Evolutionary conservation across 2,797 vertebrate species (phyloP), one percentile per base, ranked within the genome.

Genomic region (Myotis planiceps): DNA sequence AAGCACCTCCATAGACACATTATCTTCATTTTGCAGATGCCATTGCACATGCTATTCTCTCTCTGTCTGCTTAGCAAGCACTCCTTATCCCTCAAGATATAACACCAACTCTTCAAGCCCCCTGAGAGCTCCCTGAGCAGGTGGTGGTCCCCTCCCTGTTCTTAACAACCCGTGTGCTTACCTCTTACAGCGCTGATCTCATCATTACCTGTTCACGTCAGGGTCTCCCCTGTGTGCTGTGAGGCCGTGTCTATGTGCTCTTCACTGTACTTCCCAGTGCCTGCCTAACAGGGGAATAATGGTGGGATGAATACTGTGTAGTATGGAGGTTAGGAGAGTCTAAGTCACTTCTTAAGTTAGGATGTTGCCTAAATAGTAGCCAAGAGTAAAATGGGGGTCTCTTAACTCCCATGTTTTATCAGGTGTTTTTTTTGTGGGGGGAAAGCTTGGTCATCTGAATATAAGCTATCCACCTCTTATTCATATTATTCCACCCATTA

Each of bases 381-480:
- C 72, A 6, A 18, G 9, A 69, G 14, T 79, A 51, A 88, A 66
- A 47, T 9, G 8, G 29, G 25, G 21, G 19, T 42, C 51, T 89
- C 51, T 42, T 39, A 18, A 55, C 19, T 81, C 18, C 55, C 15
- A 14, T 15, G 3, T 45, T 37, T n/a, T 37, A 2, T 47, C 47
- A 13, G 1, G 2, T 14, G n/a, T 45, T 45, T 45, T 45, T 80
- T 71, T 58, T 3, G 39, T 3, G 37, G 81, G 39, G 68, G 4
- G n/a, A 58, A 60, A 92, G 12, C 32, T 81, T 49, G 39, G 6
- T 86, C 45, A 32, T 66, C 66, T 60, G 32, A 86, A 68, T 63
- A 76, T 8, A 55, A 65, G 42, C 63, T 19, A 1, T 86, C 14
- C 2, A 53, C n/a, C 16, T 80, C 27, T 19, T 45, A 42, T 5